phyloP scores from a whole-genome alignment of 2,797 vertebrate species.

The Coranthus polyacanthus region DNA sequence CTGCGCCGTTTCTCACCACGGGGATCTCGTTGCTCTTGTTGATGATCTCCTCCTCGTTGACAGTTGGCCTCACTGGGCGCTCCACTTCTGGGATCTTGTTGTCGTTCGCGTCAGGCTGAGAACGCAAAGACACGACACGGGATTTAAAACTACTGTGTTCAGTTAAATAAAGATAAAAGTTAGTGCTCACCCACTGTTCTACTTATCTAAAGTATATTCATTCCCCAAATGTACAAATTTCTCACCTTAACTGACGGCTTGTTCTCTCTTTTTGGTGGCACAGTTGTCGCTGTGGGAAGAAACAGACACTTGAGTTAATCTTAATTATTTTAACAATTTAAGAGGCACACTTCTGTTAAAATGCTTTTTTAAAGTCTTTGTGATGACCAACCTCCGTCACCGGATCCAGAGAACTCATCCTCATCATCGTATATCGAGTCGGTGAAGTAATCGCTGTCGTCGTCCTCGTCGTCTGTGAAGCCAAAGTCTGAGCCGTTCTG shows the following conservation, averaged over 20 bases:
- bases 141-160: background rate
- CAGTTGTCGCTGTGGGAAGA: constrained; percentile 40
- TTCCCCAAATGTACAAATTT: too few species aligned
- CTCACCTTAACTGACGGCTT: constrained; percentile 66
- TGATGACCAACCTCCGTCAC: constrained; percentile 78
- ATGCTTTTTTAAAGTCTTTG: background rate
- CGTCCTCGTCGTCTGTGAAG: constrained; percentile 77
- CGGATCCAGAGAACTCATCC: constrained; percentile 89
- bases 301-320: constrained; percentile 9
- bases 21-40: constrained; percentile 84
- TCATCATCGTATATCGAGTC: constrained; percentile 39
- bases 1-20: constrained; percentile 15
- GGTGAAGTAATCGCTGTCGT: background rate
- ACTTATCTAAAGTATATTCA: too few species aligned
- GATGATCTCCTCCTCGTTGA: constrained; percentile 68
- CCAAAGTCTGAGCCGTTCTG: constrained; percentile 75
- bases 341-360: background rate
- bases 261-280: background rate
- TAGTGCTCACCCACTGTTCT: too few species aligned
- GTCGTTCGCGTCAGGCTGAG: constrained; percentile 67
- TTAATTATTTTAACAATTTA: background rate
- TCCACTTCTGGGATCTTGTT: constrained; percentile 88
- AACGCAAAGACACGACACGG: background rate
- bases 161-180: too few species aligned
- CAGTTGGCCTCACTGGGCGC: constrained; percentile 56